Conservation (phyloP, 2,113 vertebrate genomes). For the Hydrolagus affinis region DNA sequence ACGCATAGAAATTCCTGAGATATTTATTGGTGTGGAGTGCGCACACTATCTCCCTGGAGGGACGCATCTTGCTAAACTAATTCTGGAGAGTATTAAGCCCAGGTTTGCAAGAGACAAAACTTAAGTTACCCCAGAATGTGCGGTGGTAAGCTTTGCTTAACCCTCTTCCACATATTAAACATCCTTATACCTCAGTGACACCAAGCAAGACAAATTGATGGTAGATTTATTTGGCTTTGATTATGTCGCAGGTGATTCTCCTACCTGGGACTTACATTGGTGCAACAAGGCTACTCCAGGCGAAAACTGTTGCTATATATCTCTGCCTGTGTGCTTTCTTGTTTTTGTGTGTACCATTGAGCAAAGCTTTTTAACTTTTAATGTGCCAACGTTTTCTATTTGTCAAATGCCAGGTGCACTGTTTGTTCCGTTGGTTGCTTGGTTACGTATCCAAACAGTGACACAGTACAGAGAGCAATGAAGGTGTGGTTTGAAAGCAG, state of each 20-base stretch:
- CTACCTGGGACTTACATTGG: background rate
- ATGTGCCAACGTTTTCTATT: slow-evolving; percentile 52
- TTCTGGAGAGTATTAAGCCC: too few species aligned
- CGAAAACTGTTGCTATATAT: background rate
- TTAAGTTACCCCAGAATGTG: too few species aligned
- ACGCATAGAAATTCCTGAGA: too few species aligned
- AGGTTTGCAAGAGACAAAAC: too few species aligned
- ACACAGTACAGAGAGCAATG: slow-evolving; percentile 39
- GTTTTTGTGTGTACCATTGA: slow-evolving; percentile 21
- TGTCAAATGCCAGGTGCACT: slow-evolving; percentile 52
- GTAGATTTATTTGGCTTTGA: background rate
- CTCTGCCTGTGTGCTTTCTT: slow-evolving; percentile 33
- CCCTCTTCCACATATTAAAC: too few species aligned
- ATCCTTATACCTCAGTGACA: background rate
- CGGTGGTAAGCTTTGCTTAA: background rate
- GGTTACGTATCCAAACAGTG: slow-evolving; percentile 55
- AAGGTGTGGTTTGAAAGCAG: slow-evolving; percentile 38
- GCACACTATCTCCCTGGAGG: too few species aligned
- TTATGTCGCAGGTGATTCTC: background rate
- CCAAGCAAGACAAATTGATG: background rate
- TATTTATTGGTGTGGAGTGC: too few species aligned
- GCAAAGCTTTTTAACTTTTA: slow-evolving; percentile 44
- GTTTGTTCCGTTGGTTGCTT: slow-evolving; percentile 49
- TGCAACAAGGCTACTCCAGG: background rate
- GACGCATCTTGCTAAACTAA: too few species aligned